Conservation (phyloP, 2,888 invertebrate species). For the Ceriagrion tenellum region DNA sequence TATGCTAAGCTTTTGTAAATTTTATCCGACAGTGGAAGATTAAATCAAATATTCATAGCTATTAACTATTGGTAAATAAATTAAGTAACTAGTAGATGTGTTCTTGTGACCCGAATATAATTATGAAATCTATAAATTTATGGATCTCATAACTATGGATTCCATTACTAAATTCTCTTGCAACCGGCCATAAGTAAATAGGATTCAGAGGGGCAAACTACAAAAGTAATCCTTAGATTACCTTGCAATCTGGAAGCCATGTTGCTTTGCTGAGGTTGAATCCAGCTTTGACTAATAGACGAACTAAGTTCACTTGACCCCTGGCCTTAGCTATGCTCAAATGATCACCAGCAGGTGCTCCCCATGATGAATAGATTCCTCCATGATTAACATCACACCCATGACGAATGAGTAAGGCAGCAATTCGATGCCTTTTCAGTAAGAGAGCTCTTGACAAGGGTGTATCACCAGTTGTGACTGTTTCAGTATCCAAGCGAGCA, state of each 20-base stretch:
- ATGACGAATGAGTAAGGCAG: conserved; percentile 81
- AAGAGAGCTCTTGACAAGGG: conserved; percentile 80
- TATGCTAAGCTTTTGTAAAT: too few species aligned
- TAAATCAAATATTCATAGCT: too few species aligned
- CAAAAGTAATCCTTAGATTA: background rate
- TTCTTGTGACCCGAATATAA: too few species aligned
- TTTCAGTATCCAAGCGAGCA: conserved; percentile 65
- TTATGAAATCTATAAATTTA: too few species aligned
- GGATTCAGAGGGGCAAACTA: too few species aligned
- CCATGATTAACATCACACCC: conserved; percentile 82
- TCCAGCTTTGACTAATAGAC: conserved; percentile 53
- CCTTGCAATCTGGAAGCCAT: conserved; percentile 54
- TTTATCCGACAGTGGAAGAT: too few species aligned
- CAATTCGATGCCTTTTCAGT: conserved; percentile 80
- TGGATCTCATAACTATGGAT: too few species aligned
- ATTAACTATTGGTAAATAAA: too few species aligned
- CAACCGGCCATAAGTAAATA: too few species aligned
- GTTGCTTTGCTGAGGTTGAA: conserved; percentile 49
- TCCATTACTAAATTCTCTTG: too few species aligned
- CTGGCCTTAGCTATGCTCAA: conserved; percentile 56
- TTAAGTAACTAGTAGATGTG: too few species aligned
- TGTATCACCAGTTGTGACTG: conserved; percentile 78
- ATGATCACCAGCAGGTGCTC: conserved; percentile 40
- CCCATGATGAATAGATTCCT: conserved; percentile 54
- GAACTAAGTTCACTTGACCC: conserved; percentile 49